phyloP scores from a whole-genome alignment of 2,797 vertebrate species.

The Phylloscopus collybita region DNA sequence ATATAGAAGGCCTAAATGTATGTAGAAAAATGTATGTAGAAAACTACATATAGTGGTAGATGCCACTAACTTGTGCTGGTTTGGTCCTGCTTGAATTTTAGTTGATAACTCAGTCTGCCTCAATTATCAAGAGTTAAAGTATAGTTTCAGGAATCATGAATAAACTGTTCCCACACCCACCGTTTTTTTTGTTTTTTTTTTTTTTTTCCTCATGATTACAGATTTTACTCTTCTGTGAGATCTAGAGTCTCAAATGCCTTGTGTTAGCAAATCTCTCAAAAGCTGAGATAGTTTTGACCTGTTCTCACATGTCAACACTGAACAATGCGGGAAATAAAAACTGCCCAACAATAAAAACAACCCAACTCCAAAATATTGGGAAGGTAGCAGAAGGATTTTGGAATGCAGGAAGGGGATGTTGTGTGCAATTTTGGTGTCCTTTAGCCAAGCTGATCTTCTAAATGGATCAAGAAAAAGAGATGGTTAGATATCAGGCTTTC shows the following conservation, averaged over 20 bases:
- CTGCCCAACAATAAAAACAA: neutral
- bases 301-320: neutral
- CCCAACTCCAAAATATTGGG: neutral
- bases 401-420: neutral
- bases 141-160: neutral
- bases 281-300: neutral
- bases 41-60: too few relatives aligned
- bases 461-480: neutral
- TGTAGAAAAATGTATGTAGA: too few relatives aligned
- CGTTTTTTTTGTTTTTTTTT: neutral
- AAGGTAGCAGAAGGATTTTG: neutral
- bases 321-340: neutral
- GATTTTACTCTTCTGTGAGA: neutral
- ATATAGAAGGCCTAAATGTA: neutral
- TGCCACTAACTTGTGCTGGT: neutral
- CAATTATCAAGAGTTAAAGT: neutral
- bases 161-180: fast-evolving
- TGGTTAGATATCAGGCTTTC: neutral
- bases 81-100: neutral
- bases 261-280: neutral
- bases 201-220: neutral
- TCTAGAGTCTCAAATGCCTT: neutral
- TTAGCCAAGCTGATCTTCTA: neutral
- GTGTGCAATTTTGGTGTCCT: neutral
- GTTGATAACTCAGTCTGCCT: neutral